Evolutionary conservation across 2,113 vertebrate genomes (phyloP).

Genomic region (Lampris incognitus): DNA sequence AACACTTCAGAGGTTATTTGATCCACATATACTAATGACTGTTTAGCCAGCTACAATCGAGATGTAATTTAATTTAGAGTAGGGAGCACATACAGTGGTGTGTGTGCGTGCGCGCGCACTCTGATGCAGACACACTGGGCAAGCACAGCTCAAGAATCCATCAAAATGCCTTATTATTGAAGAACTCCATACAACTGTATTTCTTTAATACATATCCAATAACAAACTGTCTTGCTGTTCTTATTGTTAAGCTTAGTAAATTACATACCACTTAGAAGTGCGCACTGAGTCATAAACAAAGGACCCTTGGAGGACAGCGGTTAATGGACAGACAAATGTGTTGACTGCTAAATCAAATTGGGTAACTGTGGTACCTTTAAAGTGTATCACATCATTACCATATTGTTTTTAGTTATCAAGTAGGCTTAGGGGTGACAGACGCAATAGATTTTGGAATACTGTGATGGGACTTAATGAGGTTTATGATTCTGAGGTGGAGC

Average conservation of each 20-base stretch:
- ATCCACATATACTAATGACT: conserved; percentile 18
- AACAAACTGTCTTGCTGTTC: background rate
- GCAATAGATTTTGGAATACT: conserved; percentile 35
- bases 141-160: background rate
- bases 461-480: conserved; percentile 39
- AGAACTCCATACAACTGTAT: background rate
- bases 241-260: background rate
- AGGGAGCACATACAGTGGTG: background rate
- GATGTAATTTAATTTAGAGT: background rate
- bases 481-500: conserved; percentile 34
- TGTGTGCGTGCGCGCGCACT: no score
- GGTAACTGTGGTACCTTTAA: background rate
- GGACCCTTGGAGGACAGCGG: background rate
- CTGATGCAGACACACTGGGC: background rate
- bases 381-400: background rate
- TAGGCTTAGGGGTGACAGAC: background rate
- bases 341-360: background rate
- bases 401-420: conserved; percentile 1
- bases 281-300: background rate
- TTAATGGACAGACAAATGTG: background rate
- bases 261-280: background rate
- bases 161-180: background rate
- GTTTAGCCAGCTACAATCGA: conserved; percentile 12
- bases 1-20: conserved; percentile 29
- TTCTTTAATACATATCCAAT: background rate